Conservation (phyloP, 2,113 vertebrate genomes). For the Tautogolabrus adspersus region DNA sequence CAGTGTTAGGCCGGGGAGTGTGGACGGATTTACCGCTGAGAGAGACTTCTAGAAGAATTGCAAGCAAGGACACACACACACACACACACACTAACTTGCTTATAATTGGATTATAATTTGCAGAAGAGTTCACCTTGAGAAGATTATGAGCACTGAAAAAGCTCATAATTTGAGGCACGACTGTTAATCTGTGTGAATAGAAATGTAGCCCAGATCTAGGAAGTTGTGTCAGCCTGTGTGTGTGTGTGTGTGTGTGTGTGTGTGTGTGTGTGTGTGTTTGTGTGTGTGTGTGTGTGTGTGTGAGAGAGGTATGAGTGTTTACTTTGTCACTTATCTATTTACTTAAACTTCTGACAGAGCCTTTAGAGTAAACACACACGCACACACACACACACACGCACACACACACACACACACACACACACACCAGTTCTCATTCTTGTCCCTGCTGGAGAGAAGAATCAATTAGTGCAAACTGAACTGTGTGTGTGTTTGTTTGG, state of each 20-base stretch:
- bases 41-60: constrained; percentile 11
- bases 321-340: constrained; percentile 75
- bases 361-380: constrained; percentile 68
- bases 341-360: constrained; percentile 66
- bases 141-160: not conserved
- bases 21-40: constrained; percentile 60
- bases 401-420: not conserved
- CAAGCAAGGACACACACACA: constrained; percentile 20
- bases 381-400: constrained; percentile 24
- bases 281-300: constrained; percentile 47
- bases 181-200: not conserved
- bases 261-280: constrained; percentile 37
- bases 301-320: constrained; percentile 52
- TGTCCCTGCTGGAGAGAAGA: constrained; percentile 38
- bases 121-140: constrained; percentile 9
- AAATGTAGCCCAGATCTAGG: not conserved
- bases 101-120: constrained; percentile 26
- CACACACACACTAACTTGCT: constrained; percentile 2
- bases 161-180: not conserved
- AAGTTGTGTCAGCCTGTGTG: constrained; percentile 9
- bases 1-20: constrained; percentile 41
- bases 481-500: constrained; percentile 61
- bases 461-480: constrained; percentile 69
- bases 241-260: constrained; percentile 48
- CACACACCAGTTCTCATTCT: constrained; percentile 12